Base-by-base conservation (phyloP, 2,888 invertebrate genomes). In the Hypolimnas misippus region DNA sequence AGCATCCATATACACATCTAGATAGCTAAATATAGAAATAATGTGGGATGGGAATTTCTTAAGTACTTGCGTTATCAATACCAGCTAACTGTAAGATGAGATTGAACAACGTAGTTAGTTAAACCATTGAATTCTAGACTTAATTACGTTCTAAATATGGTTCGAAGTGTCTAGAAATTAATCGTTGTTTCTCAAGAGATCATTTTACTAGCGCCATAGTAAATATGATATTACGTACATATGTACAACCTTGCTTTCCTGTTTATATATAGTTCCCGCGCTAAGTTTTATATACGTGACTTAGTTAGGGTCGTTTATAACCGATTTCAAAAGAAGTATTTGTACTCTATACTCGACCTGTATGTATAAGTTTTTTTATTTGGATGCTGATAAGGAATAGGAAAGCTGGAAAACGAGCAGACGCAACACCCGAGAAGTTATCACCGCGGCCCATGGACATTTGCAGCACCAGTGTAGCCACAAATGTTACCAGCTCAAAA, bases 1-100 rank as follows among this genome's bases (percentile, higher is more conserved):
- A n/a, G n/a, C n/a, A n/a, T n/a, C n/a, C 25, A 25, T 25, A 25
- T 25, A n/a, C 25, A 25, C 2, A 25, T 5, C 33, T 35, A 35
- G 33, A 1, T 12, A 35, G 12, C 6, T 35, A 35, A 38, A 38
- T 12, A n/a, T 1, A 38, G 12, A n/a, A n/a, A 3, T 1, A 12
- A 2, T n/a, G 35, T 33, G 33, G 33, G n/a, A 38, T 38, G 1
- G n/a, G 35, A 38, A 46, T 46, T 21, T 5, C 12, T 19, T 19
- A 21, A 46, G 19, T 21, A 46, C 12, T n/a, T 21, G 1, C 21
- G 29, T 60, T 60, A 60, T 54, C 60, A 54, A 49, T 38, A 54
- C 60, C n/a, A 35, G 53, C 25, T 53, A 29, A 54, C 10, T 16
- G 60, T 38, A 60, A 60, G 10, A 60, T 14, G 54, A 60, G 53